Percentiles rank a stretch among this genome's conserved stretches.
phyloP scores from a whole-genome alignment of 2,888 invertebrate genomes.

The Mythimna pallens region DNA sequence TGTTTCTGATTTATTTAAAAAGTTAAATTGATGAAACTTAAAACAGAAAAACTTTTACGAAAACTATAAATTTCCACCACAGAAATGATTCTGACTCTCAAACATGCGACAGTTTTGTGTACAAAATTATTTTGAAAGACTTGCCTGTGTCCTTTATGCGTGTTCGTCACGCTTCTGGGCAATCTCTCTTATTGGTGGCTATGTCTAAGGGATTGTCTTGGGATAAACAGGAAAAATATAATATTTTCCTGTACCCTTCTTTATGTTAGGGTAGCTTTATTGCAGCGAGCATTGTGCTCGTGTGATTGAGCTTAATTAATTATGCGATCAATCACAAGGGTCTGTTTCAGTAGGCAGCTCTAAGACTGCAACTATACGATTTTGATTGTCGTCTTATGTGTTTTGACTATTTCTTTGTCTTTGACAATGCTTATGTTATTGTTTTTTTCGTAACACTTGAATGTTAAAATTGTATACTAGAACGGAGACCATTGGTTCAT shows the following conservation, averaged over 20 bases:
- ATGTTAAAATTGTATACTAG: background rate
- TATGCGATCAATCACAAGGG: conserved; percentile 32
- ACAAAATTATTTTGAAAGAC: conserved; percentile 36
- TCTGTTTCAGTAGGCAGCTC: background rate
- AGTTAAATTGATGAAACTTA: conserved; percentile 1
- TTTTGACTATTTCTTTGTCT: background rate
- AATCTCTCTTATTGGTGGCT: conserved; percentile 29
- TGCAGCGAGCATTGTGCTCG: conserved; percentile 15
- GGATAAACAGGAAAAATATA: conserved; percentile 60
- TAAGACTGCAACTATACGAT: background rate
- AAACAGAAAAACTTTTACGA: background rate
- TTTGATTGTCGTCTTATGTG: background rate
- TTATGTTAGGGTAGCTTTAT: conserved; percentile 39
- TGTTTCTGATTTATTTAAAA: background rate
- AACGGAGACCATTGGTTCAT: background rate
- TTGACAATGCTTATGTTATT: background rate
- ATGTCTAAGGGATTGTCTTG: conserved; percentile 12
- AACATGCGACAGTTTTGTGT: conserved; percentile 27
- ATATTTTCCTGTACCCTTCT: conserved; percentile 44
- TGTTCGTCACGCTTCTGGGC: conserved; percentile 44
- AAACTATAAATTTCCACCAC: conserved; percentile 14
- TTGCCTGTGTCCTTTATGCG: conserved; percentile 14
- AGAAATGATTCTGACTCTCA: background rate
- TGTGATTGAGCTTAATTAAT: conserved; percentile 39
- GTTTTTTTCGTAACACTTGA: background rate